Percentiles rank a stretch among this genome's conserved stretches.
Evolutionary conservation across 2,888 invertebrate species (phyloP).

Genomic region (Cataglyphis cursor): DNA sequence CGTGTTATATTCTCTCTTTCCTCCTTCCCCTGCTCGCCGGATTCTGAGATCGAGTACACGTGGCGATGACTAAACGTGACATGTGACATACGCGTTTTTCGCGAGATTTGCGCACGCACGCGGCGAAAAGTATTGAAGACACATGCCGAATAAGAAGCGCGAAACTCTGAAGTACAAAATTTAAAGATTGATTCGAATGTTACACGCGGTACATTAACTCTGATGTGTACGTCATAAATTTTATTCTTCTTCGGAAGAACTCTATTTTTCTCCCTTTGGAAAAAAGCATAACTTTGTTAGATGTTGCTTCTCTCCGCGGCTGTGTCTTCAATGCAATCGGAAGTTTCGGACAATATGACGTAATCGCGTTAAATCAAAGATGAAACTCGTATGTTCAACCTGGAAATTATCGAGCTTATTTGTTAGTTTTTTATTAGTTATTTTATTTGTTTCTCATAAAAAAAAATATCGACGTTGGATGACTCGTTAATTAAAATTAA

Average conservation of each 20-base stretch:
- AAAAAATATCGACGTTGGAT: slow-evolving; percentile 4
- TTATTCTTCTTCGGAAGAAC: slow-evolving; percentile 4
- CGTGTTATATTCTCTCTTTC: slow-evolving; percentile 32
- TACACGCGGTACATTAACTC: slow-evolving; percentile 4
- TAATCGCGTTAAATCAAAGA: slow-evolving; percentile 1
- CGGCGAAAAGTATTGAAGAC: slow-evolving; percentile 8
- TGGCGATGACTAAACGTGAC: slow-evolving; percentile 31
- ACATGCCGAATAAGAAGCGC: neutral
- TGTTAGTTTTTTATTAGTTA: neutral
- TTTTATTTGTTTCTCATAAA: neutral
- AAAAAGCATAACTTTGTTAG: neutral
- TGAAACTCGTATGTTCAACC: neutral
- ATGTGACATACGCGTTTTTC: neutral
- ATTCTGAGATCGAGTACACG: slow-evolving; percentile 13
- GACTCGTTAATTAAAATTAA: slow-evolving; percentile 12
- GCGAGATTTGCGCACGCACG: neutral
- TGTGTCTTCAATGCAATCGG: slow-evolving; percentile 24
- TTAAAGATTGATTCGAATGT: neutral
- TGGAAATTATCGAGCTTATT: neutral
- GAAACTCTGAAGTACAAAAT: neutral
- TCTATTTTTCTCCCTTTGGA: neutral
- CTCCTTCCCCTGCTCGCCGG: neutral
- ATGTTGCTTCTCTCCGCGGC: neutral
- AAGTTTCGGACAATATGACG: neutral
- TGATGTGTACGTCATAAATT: slow-evolving; percentile 1